A percentile compares a stretch with the other conserved stretches of the same genome.
These are phyloP conservation scores for Myotis yumanensis DNA, from an alignment of 2,113 vertebrate species.

Conservation along the genomic window DNA sequence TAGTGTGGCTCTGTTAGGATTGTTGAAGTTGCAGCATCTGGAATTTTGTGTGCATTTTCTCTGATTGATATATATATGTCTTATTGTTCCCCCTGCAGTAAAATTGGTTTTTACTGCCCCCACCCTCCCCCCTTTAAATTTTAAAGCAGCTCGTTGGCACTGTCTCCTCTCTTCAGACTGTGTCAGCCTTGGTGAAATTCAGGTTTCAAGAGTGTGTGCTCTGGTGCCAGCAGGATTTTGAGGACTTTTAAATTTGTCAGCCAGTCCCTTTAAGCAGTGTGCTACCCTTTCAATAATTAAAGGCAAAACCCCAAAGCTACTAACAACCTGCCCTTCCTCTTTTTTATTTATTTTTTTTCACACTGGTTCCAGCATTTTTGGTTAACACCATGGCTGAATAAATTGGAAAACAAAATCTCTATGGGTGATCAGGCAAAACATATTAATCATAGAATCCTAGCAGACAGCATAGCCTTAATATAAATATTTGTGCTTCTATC, in stretches of 20 bases:
- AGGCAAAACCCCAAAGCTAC: conserved; percentile 48
- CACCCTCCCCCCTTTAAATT: not conserved
- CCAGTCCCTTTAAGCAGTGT: conserved; percentile 61
- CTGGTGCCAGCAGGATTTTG: conserved; percentile 56
- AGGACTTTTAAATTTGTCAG: conserved; percentile 63
- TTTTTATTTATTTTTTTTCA: not conserved
- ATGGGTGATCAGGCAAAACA: conserved; percentile 81
- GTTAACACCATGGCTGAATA: conserved; percentile 73
- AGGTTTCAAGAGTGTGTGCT: conserved; percentile 57
- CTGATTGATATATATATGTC: no score
- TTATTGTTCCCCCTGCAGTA: conserved; percentile 55
- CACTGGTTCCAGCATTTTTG: conserved; percentile 62
- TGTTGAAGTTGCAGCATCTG: conserved; percentile 51
- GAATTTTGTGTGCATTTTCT: conserved; percentile 51
- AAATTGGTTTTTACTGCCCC: not conserved
- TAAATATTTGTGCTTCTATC: conserved; percentile 86
- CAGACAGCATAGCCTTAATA: conserved; percentile 73
- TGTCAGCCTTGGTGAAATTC: not conserved
- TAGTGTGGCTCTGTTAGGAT: conserved; percentile 6
- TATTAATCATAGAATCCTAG: conserved; percentile 80
- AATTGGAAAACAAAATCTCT: conserved; percentile 82
- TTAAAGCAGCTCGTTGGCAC: conserved; percentile 50
- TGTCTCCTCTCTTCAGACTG: not conserved
- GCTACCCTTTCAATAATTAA: conserved; percentile 75
- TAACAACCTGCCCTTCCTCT: conserved; percentile 22